Evolutionary conservation across 2,888 invertebrate genomes (phyloP).

Genomic region (Euplexia lucipara): DNA sequence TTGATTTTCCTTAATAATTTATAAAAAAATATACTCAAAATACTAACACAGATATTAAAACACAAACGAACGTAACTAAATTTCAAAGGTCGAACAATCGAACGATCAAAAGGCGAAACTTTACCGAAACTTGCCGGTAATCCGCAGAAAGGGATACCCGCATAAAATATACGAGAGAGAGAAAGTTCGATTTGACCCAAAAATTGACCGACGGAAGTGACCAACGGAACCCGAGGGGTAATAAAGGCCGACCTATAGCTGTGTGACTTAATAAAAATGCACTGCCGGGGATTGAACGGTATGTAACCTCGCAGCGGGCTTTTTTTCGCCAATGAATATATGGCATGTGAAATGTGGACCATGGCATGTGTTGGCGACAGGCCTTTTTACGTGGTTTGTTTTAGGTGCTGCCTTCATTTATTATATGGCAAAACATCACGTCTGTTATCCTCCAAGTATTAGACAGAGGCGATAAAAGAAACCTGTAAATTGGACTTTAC

Average conservation of each 20-base stretch:
- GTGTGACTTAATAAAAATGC: slow-evolving; percentile 82
- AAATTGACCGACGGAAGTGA: slow-evolving; percentile 81
- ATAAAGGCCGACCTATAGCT: slow-evolving; percentile 78
- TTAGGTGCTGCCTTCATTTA: neutral
- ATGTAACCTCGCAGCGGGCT: slow-evolving; percentile 16
- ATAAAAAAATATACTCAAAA: too few relatives aligned
- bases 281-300: slow-evolving; percentile 49
- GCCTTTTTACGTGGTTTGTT: neutral
- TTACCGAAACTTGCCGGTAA: slow-evolving; percentile 63
- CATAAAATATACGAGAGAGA: slow-evolving; percentile 63
- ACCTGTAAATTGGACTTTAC: too few relatives aligned
- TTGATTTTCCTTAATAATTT: too few relatives aligned
- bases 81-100: slow-evolving; percentile 62
- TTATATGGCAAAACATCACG: too few relatives aligned
- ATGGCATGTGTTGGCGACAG: slow-evolving; percentile 18
- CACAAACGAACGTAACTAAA: slow-evolving; percentile 51
- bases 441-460: too few relatives aligned
- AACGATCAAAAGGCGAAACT: slow-evolving; percentile 63
- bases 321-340: slow-evolving; percentile 54
- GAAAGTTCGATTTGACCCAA: slow-evolving; percentile 76
- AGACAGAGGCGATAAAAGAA: too few relatives aligned
- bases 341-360: slow-evolving; percentile 27
- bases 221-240: slow-evolving; percentile 72
- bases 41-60: slow-evolving; percentile 43
- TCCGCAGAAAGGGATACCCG: slow-evolving; percentile 65